Base-by-base conservation (phyloP, 2,113 vertebrate species). In the Prionailurus viverrinus region DNA sequence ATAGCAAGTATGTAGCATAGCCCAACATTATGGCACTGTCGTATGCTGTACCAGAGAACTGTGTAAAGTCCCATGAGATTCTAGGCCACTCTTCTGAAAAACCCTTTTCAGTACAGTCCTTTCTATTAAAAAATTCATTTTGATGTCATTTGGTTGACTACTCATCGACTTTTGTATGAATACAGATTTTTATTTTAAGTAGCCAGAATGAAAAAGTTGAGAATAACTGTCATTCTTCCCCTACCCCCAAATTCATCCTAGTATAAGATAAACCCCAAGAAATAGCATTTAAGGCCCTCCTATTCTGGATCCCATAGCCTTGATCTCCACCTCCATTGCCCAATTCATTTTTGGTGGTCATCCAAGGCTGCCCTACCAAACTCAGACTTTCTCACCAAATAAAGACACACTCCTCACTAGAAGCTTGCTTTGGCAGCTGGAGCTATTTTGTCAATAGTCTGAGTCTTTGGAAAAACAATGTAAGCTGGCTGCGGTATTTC, bases 391-490 rank as follows among this genome's bases (percentile, higher is more conserved):
- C 21, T 87, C 58, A 91, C 25, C 69, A 78, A 85, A 76, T 94
- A 84, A 93, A 94, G n/a, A 68, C 83, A 80, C 0, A 19, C 1
- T 94, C 6, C 36, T 85, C 68, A 61, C 29, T 27, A 63, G 55
- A 31, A 8, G 0, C 45, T 74, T 58, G 41, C 53, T 73, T 81
- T 69, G 25, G 41, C 31, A 36, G 10, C 12, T n/a, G 74, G 45
- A 36, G 39, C 65, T 94, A 23, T 78, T 80, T 96, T 36, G 71
- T 81, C 39, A 89, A 12, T 48, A 36, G 25, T 31, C 33, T 45
- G 71, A 87, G 36, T 84, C 51, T 94, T 95, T 78, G 74, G 92
- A 86, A 95, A 95, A 94, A 80, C 74, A 79, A 27, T 69, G 84
- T 95, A 88, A 89, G 41, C 33, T 41, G 68, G 53, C 53, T 85